These are phyloP conservation scores for Hipposideros larvatus DNA, from an alignment of 2,797 vertebrate genomes.

Conservation along the genomic window DNA sequence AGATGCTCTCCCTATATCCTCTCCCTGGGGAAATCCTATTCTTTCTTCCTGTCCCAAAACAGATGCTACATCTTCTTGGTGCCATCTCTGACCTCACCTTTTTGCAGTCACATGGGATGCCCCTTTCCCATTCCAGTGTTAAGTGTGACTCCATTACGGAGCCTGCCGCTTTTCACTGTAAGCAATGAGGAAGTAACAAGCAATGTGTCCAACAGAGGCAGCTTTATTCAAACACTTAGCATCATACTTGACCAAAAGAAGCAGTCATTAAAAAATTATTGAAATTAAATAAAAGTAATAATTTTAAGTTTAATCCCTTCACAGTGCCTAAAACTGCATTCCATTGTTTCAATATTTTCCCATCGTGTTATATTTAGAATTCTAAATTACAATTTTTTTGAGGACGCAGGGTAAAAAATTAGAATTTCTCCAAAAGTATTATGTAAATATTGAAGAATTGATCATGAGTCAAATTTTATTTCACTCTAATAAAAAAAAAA, in stretches of 20 bases:
- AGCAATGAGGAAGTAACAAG: not conserved
- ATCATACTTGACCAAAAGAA: not conserved
- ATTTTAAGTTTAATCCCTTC: not conserved
- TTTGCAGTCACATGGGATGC: not conserved
- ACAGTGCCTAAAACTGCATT: not conserved
- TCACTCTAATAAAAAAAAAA: not conserved
- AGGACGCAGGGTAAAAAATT: not conserved
- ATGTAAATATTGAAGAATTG: slow-evolving; percentile 11
- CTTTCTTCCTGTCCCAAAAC: not conserved
- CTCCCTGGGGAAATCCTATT: not conserved
- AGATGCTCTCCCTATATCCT: not conserved
- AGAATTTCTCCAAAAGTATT: not conserved
- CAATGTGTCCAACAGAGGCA: not conserved
- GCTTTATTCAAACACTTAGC: not conserved
- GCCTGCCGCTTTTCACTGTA: not conserved
- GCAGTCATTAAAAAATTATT: not conserved
- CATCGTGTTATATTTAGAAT: not conserved
- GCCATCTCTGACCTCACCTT: not conserved
- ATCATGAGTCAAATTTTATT: not conserved
- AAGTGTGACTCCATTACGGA: not conserved
- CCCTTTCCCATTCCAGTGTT: not conserved
- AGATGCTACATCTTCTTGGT: not conserved
- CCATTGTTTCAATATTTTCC: not conserved
- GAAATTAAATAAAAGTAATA: slow-evolving; percentile 10
- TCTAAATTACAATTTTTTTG: not conserved